Conservation (phyloP, 2,113 vertebrate species). For the Panthera tigris region DNA sequence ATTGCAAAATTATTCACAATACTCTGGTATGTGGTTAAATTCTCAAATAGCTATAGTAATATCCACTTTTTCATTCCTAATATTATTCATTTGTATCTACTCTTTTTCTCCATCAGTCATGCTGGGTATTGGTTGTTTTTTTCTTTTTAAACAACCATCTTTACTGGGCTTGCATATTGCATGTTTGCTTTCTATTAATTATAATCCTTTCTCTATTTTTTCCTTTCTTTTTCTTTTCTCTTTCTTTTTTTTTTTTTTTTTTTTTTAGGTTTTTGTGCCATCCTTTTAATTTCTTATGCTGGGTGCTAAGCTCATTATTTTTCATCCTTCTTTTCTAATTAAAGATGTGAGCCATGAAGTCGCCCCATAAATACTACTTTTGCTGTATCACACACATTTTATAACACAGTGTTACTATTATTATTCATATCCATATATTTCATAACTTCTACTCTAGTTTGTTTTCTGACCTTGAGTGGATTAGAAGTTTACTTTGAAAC, state of each 20-base stretch:
- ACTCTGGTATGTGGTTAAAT: neutral
- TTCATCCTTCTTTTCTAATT: neutral
- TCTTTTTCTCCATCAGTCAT: neutral
- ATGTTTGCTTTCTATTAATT: neutral
- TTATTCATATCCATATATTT: neutral
- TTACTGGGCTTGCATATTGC: neutral
- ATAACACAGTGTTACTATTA: neutral
- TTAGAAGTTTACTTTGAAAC: conserved; percentile 9
- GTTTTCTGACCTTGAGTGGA: neutral
- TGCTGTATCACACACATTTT: neutral
- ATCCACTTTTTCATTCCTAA: neutral
- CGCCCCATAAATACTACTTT: neutral
- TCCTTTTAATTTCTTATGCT: neutral
- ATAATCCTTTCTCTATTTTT: neutral
- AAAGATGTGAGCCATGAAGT: neutral
- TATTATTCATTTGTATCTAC: neutral
- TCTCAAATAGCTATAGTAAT: neutral
- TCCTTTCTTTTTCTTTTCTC: neutral
- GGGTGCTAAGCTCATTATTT: neutral
- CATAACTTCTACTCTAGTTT: neutral
- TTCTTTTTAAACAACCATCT: neutral
- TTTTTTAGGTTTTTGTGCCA: neutral
- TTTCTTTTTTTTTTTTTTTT: neutral
- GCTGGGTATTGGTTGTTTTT: neutral
- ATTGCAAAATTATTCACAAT: neutral